Conservation (phyloP, 1,140 invertebrate genomes). For the Listronotus bonariensis region DNA sequence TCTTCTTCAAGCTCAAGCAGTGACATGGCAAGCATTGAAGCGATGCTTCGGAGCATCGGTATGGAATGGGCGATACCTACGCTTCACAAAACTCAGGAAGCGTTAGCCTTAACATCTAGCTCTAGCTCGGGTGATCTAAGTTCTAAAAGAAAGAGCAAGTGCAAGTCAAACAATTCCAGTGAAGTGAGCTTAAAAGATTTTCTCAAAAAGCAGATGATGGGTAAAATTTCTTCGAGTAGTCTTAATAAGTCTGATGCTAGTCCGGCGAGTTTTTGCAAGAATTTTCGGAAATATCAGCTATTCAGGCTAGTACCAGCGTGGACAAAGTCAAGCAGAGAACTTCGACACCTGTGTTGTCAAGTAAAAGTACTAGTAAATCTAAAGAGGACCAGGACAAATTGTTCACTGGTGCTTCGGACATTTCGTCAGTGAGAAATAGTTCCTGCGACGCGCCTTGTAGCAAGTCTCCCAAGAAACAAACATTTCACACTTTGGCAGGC, state of each 20-base stretch:
- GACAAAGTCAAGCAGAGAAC: conserved; percentile 54
- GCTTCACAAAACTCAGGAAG: conserved; percentile 68
- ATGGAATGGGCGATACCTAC: conserved; percentile 69
- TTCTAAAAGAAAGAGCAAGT: conserved; percentile 22
- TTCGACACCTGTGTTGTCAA: conserved; percentile 56
- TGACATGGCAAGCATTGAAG: conserved; percentile 62
- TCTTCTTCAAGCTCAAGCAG: conserved; percentile 46
- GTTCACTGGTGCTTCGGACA: conserved; percentile 59
- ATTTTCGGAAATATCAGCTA: conserved; percentile 41
- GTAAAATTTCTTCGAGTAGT: conserved; percentile 46
- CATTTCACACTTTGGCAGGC: conserved; percentile 20
- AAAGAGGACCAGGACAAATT: conserved; percentile 55
- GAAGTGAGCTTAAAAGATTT: conserved; percentile 47
- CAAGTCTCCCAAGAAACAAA: neutral
- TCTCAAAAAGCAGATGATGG: conserved; percentile 41
- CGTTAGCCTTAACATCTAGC: conserved; percentile 66
- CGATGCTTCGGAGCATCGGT: conserved; percentile 63
- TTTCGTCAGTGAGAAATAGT: conserved; percentile 57
- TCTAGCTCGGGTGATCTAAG: conserved; percentile 61
- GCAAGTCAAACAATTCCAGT: conserved; percentile 32
- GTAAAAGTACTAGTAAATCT: conserved; percentile 49
- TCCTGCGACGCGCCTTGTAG: conserved; percentile 14
- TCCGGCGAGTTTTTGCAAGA: conserved; percentile 42
- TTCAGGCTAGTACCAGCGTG: conserved; percentile 39
- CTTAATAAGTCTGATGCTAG: conserved; percentile 36